Evolutionary conservation across 2,888 invertebrate genomes (phyloP), one percentile per base, ranked within the genome.

Genomic region (Sipha maydis): DNA sequence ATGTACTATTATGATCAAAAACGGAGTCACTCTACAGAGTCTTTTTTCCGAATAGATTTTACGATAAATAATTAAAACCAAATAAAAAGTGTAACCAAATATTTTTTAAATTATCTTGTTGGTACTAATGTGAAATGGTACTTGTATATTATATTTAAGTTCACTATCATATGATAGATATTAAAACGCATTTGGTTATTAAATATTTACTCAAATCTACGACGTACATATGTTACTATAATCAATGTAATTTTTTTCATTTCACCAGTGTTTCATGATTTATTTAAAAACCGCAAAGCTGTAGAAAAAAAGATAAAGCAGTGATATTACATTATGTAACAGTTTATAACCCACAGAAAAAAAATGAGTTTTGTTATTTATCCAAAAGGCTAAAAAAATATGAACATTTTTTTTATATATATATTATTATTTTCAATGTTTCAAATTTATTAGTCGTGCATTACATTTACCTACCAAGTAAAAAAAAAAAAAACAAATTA

Each of bases 221-320:
- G 31, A 78, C 54, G 7, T 41, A 41, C 11, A 41, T 7, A 78
- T 31, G 48, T 77, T 77, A 77, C 17, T 41, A 14, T 77, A 19
- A 77, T 77, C 48, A 19, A 77, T 77, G 48, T 28, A 28, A 31
- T 21, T 21, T 48, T 54, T 75, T 78, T 31, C 5, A 31, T 56
- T 78, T 78, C 21, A 78, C 1, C 28, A 21, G 48, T 78, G 31
- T 67, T 67, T n/a, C 56, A n/a, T n/a, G n/a, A 61, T 31, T 80
- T 67, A 67, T 80, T 38, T n/a, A 34, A 80, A 61, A 61, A 67
- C n/a, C 80, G 3, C 48, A 5, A 28, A n/a, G n/a, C n/a, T 34
- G 38, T 38, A 67, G 67, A 80, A 80, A 80, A 80, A 80, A 80
- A 38, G 38, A 38, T 80, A 61, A 38, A 80, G n/a, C 80, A 61